Evolutionary conservation across 2,797 vertebrate genomes (phyloP).

Genomic region (Remorina albescens): DNA sequence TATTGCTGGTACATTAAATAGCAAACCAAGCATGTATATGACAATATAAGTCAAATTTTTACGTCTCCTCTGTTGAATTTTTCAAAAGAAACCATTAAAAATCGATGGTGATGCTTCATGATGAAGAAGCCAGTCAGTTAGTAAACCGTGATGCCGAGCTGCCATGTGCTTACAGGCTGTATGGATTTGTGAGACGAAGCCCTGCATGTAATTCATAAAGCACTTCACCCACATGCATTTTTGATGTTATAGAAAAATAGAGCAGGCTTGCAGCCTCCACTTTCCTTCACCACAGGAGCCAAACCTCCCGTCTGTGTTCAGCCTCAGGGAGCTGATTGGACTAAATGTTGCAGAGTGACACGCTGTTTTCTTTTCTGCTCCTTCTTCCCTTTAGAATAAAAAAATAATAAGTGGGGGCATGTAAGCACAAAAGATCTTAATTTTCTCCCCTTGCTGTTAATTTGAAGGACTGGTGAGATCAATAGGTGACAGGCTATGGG

Average conservation of each 20-base stretch:
- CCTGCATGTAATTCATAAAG: slow-evolving; percentile 69
- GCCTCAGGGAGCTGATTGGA: slow-evolving; percentile 79
- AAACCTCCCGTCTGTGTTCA: slow-evolving; percentile 64
- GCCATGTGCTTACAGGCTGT: slow-evolving; percentile 28
- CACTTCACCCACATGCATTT: slow-evolving; percentile 75
- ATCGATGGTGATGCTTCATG: slow-evolving; percentile 3
- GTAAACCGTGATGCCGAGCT: slow-evolving; percentile 23
- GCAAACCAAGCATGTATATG: background rate
- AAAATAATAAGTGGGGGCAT: slow-evolving; percentile 60
- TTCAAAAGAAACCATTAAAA: slow-evolving; percentile 13
- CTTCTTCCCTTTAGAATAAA: slow-evolving; percentile 49
- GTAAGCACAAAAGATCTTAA: slow-evolving; percentile 57
- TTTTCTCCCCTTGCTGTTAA: slow-evolving; percentile 50
- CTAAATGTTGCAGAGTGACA: slow-evolving; percentile 78
- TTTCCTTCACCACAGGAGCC: slow-evolving; percentile 68
- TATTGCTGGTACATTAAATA: background rate
- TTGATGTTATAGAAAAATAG: slow-evolving; percentile 78
- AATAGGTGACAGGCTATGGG: slow-evolving; percentile 55
- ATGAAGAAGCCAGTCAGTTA: slow-evolving; percentile 24
- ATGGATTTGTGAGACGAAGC: slow-evolving; percentile 36
- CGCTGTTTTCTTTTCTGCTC: slow-evolving; percentile 57
- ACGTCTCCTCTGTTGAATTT: background rate
- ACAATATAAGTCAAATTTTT: slow-evolving; percentile 4
- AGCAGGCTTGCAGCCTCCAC: slow-evolving; percentile 69
- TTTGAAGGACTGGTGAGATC: slow-evolving; percentile 55